Evolutionary conservation across 2,113 vertebrate species (phyloP).

Genomic region (Himantopus leucocephalus): DNA sequence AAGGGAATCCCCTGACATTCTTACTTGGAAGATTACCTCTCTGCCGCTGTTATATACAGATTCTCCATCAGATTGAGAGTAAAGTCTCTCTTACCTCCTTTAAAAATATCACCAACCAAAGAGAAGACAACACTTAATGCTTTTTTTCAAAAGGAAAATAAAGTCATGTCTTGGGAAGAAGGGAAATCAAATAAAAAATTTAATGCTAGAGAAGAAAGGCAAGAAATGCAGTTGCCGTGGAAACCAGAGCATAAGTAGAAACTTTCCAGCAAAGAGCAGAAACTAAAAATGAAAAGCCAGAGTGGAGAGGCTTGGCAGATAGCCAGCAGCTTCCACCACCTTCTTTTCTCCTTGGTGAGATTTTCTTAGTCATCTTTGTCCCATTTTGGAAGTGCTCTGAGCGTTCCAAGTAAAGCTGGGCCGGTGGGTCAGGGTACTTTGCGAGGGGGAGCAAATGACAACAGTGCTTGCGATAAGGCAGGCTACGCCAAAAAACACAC

Average conservation of each 20-base stretch:
- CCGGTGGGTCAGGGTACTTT: accelerated
- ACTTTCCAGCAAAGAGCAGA: constrained; percentile 64
- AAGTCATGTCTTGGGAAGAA: constrained; percentile 49
- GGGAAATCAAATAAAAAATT: constrained; percentile 65
- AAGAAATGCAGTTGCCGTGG: constrained; percentile 73
- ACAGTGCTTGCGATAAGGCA: neutral
- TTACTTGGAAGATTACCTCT: neutral
- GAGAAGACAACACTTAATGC: constrained; percentile 20
- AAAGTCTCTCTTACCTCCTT: neutral
- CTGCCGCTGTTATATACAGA: neutral
- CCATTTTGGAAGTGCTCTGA: neutral
- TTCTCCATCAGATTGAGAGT: neutral
- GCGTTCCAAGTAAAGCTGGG: neutral
- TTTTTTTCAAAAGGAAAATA: neutral
- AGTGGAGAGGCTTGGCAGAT: constrained; percentile 31
- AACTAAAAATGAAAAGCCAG: constrained; percentile 59
- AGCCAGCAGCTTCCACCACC: constrained; percentile 33
- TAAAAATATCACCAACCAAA: neutral
- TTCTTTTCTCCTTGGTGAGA: neutral
- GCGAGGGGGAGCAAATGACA: neutral
- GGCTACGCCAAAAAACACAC: accelerated
- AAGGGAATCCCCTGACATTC: constrained; percentile 9
- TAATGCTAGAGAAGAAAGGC: constrained; percentile 51
- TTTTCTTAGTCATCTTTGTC: neutral
- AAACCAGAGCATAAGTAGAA: constrained; percentile 72